Conservation (phyloP, 2,888 invertebrate genomes). For the Andrena marginata region DNA sequence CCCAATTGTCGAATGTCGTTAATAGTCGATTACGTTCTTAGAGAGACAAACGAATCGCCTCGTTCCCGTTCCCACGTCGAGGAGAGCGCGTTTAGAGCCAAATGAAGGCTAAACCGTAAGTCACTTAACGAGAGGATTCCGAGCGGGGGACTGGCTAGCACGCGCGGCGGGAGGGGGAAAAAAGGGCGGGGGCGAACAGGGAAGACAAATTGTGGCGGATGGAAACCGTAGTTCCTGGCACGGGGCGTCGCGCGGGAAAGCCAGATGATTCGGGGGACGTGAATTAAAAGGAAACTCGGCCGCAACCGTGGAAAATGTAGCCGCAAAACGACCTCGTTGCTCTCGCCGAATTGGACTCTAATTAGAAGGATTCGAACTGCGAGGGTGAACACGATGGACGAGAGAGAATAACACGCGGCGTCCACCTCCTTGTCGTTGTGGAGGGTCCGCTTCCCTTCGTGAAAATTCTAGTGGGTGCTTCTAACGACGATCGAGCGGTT, state of each 20-base stretch:
- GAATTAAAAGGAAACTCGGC: constrained; percentile 65
- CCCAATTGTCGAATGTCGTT: constrained; percentile 22
- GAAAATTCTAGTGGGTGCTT: constrained; percentile 28
- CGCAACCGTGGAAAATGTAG: constrained; percentile 40
- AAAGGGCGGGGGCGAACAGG: constrained; percentile 4
- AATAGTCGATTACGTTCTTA: constrained; percentile 32
- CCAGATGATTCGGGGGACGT: constrained; percentile 36
- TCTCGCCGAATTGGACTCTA: constrained; percentile 50
- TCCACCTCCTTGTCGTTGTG: constrained; percentile 18
- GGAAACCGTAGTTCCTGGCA: constrained; percentile 47
- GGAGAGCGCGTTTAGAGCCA: constrained; percentile 17
- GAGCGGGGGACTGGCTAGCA: background rate
- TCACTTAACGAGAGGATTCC: constrained; percentile 56
- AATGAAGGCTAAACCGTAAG: constrained; percentile 41
- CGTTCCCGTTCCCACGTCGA: constrained; percentile 6
- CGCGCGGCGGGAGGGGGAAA: constrained; percentile 5
- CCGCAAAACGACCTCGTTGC: constrained; percentile 55
- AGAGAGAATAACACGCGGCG: constrained; percentile 27
- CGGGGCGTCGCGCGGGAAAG: constrained; percentile 25
- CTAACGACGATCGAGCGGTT: constrained; percentile 17
- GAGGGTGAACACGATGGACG: constrained; percentile 24
- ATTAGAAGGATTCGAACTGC: constrained; percentile 57
- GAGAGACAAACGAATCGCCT: constrained; percentile 6
- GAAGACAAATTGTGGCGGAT: constrained; percentile 56
- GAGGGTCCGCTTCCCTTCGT: constrained; percentile 16